A percentile compares a stretch with the other conserved stretches of the same genome.
phyloP scores from a whole-genome alignment of 2,797 vertebrate genomes.

The Lepidocolaptes lacrymiger region DNA sequence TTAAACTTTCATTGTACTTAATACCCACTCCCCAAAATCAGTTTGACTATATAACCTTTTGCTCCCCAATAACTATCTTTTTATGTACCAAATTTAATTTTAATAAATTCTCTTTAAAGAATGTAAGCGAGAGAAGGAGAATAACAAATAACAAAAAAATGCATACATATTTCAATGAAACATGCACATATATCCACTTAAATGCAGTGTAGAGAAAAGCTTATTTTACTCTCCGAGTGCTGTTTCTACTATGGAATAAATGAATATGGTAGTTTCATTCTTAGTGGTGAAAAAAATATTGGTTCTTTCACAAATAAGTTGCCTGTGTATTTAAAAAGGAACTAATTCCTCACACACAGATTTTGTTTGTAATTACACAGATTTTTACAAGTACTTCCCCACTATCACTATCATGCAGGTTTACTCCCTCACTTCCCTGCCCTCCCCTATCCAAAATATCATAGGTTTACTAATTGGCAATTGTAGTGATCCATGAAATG shows the following conservation, averaged over 20 bases:
- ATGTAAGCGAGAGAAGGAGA: not conserved
- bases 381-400: not conserved
- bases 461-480: not conserved
- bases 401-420: not conserved
- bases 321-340: not conserved
- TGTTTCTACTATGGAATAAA: not conserved
- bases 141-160: not conserved
- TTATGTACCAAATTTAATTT: not conserved
- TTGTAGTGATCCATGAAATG: not conserved
- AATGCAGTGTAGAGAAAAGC: not conserved
- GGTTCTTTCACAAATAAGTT: not conserved
- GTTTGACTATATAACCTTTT: not conserved
- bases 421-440: not conserved
- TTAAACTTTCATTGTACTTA: not conserved
- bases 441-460: not conserved
- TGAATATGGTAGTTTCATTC: not conserved
- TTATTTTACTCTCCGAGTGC: not conserved
- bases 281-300: not conserved
- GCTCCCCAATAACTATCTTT: not conserved
- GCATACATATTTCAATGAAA: not conserved
- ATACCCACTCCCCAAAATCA: rapidly evolving
- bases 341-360: not conserved
- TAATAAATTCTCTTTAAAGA: not conserved
- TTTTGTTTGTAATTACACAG: not conserved
- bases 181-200: not conserved